Evolutionary conservation across 2,113 vertebrate genomes (phyloP), one percentile per base, ranked within the genome.

Genomic region (Pelodiscus sinensis): DNA sequence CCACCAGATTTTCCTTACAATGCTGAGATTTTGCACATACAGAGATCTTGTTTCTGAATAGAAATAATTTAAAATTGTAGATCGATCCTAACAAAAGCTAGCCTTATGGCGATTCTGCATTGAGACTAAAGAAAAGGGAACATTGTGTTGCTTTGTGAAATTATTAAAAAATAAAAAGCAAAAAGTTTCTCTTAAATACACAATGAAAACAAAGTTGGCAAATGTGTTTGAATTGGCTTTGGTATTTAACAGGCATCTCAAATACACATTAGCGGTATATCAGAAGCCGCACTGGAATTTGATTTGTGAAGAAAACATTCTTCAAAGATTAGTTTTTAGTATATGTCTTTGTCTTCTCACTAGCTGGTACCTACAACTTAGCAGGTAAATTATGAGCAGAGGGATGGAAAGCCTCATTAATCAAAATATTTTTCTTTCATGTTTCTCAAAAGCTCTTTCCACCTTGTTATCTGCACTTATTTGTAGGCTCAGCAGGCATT

Each of bases 401-500:
- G 84, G 79, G 44, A 54, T 85, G 75, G 75, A 90, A 95, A 95
- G 89, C 95, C 90, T 90, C 95, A 93, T 97, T 97, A 94, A 96
- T 96, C 93, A 97, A 89, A 88, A 31, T 71, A 73, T n/a, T 90
- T 95, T 91, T 86, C 82, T 84, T 91, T 94, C 52, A 5, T 55
- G 38, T 85, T 86, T 96, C 55, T 90, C 89, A 94, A 93, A 96
- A 89, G 27, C 31, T 22, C 93, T 90, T 90, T 71, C 57, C 90
- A 94, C 92, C 80, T 91, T 95, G 90, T 94, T 91, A 85, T 93
- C 92, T 93, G 55, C 50, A 71, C 65, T 9, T 52, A 31, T 92
- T 95, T 95, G 92, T 88, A 92, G 54, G 35, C 93, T 83, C 84
- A 91, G 56, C 62, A 82, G 82, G 1, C 82, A 94, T 97, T 95